Evolutionary conservation across 92 coral and sea anemone species (phyloP).

Genomic region (Bergia sp.): DNA sequence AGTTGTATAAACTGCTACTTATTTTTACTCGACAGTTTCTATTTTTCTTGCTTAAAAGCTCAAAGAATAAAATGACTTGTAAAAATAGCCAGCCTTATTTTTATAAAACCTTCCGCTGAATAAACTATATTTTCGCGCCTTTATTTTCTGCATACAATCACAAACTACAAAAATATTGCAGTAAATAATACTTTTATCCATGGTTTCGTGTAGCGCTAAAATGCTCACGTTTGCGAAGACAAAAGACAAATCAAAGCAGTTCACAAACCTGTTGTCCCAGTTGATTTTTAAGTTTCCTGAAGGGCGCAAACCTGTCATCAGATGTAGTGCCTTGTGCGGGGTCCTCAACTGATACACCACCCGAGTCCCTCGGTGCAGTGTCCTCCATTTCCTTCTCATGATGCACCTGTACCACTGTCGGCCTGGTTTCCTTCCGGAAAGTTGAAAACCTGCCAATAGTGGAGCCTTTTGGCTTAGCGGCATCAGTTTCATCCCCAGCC

Average conservation of each 20-base stretch:
- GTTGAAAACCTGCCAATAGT: slow-evolving; percentile 57
- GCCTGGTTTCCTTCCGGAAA: slow-evolving; percentile 43
- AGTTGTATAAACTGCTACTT: no score
- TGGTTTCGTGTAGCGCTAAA: no score
- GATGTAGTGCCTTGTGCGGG: slow-evolving; percentile 16
- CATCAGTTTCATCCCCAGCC: slow-evolving; percentile 18
- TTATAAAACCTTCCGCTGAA: no score
- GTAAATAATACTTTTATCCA: no score
- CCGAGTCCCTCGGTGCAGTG: neutral
- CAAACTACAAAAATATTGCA: no score
- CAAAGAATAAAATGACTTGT: no score
- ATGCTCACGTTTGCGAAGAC: neutral
- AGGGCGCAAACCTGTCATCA: slow-evolving; percentile 57
- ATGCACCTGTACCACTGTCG: neutral
- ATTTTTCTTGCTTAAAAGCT: no score
- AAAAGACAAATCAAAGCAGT: neutral
- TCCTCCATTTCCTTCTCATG: neutral
- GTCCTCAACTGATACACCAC: slow-evolving; percentile 10
- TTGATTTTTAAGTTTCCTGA: slow-evolving; percentile 38
- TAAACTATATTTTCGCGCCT: no score
- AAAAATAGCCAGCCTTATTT: no score
- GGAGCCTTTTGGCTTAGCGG: slow-evolving; percentile 1
- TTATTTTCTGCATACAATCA: no score
- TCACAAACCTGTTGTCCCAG: slow-evolving; percentile 7
- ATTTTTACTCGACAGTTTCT: no score